Conservation (phyloP, 2,888 invertebrate genomes). For the Tenthredo mesomela region DNA sequence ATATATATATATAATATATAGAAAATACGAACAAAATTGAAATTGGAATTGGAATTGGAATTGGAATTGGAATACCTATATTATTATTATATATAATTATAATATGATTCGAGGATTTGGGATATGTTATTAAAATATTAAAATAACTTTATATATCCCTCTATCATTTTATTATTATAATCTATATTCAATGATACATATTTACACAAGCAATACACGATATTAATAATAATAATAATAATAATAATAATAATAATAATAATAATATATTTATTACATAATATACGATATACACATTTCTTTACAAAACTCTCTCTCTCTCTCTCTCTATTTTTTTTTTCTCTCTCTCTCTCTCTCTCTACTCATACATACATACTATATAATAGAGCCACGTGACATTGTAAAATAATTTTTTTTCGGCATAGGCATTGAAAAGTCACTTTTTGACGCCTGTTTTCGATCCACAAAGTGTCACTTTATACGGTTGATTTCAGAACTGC, state of each 20-base stretch:
- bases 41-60: no score
- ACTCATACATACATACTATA: not conserved
- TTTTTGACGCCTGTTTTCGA: no score
- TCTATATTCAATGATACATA: conserved; percentile 49
- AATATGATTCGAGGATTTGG: no score
- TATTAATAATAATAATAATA: conserved; percentile 52
- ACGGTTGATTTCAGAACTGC: no score
- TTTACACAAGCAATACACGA: conserved; percentile 51
- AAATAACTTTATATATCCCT: not conserved
- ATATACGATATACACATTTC: conserved; percentile 53
- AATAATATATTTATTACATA: conserved; percentile 58
- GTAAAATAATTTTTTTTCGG: not conserved
- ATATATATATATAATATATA: no score
- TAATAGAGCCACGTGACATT: not conserved
- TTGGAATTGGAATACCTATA: no score
- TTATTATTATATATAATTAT: no score
- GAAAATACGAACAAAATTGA: no score
- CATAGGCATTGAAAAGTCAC: no score
- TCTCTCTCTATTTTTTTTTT: not conserved
- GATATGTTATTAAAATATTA: not conserved
- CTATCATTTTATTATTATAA: conserved; percentile 29
- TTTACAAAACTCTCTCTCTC: not conserved
- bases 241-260: conserved; percentile 54
- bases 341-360: not conserved
- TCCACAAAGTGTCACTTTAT: no score